Percentiles rank a stretch among this genome's conserved stretches.
Conservation (phyloP, 2,797 vertebrate species). For the Antennarius maculatus region DNA sequence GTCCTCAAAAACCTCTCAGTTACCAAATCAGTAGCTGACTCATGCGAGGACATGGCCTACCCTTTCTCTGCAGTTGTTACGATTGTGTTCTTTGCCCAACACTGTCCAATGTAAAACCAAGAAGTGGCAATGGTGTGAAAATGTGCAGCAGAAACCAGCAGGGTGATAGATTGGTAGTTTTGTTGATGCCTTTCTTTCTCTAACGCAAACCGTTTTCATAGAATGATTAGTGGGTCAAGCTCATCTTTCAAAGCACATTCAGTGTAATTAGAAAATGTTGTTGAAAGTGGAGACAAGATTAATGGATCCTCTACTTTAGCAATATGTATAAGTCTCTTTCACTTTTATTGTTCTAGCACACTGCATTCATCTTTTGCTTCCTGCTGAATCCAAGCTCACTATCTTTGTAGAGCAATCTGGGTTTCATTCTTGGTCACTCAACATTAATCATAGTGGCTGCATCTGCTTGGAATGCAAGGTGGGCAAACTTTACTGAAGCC, state of each 20-base stretch:
- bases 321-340: constrained; percentile 31
- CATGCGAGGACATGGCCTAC: too few species aligned
- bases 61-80: too few species aligned
- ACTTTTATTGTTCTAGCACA: constrained; percentile 21
- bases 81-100: too few species aligned
- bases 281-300: constrained; percentile 33
- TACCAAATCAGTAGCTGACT: too few species aligned
- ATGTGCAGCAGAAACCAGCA: not conserved
- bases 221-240: constrained; percentile 30
- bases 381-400: constrained; percentile 7
- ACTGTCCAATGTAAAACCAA: not conserved
- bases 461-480: not conserved
- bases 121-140: not conserved
- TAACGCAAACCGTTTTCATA: constrained; percentile 1
- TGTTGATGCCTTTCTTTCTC: constrained; percentile 7
- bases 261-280: constrained; percentile 28
- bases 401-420: not conserved
- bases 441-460: constrained; percentile 6
- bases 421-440: constrained; percentile 2
- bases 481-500: not conserved
- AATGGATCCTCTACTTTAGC: constrained; percentile 22
- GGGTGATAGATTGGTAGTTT: constrained; percentile 16
- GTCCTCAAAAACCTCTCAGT: too few species aligned
- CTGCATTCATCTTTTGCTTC: constrained; percentile 32
- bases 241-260: constrained; percentile 32